Evolutionary conservation across 1,140 invertebrate species (phyloP), one percentile per base, ranked within the genome.

Genomic region (Tetragnatha versicolor): DNA sequence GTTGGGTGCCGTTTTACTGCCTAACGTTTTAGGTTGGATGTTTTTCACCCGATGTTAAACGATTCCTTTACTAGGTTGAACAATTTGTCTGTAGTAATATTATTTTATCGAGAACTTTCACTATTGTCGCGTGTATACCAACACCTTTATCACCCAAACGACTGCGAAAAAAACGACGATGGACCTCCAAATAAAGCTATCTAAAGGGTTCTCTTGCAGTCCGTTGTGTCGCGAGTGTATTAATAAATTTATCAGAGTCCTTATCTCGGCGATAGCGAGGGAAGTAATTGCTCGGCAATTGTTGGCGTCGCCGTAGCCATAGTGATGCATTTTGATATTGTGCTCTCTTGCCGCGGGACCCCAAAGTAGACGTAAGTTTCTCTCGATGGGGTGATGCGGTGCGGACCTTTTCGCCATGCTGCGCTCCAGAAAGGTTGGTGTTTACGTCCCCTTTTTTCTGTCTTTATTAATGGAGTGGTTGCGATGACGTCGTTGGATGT

Each of bases 211-310:
- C n/a, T n/a, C n/a, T n/a, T 60, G 25, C 55, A n/a, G 61, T 65
- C 27, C 33, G 61, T 49, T 69, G 49, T 68, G 49, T 69, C 55
- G 27, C 51, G 22, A 39, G 47, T 53, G 31, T 70, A 37, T 69
- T 69, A 53, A 53, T 53, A 69, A 49, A 49, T 22, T 69, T 70
- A 70, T 70, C 66, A 70, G 66, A 49, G 45, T 39, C 22, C 66
- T 70, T 70, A 70, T 70, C 66, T 17, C 66, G 29, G 7, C 65
- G 45, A 12, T 22, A 27, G 42, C 47, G 35, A 14, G n/a, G 14
- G 14, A 60, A 70, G 22, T 70, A 70, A 70, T 53, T 37, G 66
- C 49, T 25, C 39, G 12, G 49, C 63, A 66, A 66, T 33, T 66
- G 63, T 66, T 66, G 63, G 25, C 33, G 45, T 45, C 29, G n/a